Evolutionary conservation across 2,888 invertebrate species (phyloP).

Genomic region (Steinernema hermaphroditum): DNA sequence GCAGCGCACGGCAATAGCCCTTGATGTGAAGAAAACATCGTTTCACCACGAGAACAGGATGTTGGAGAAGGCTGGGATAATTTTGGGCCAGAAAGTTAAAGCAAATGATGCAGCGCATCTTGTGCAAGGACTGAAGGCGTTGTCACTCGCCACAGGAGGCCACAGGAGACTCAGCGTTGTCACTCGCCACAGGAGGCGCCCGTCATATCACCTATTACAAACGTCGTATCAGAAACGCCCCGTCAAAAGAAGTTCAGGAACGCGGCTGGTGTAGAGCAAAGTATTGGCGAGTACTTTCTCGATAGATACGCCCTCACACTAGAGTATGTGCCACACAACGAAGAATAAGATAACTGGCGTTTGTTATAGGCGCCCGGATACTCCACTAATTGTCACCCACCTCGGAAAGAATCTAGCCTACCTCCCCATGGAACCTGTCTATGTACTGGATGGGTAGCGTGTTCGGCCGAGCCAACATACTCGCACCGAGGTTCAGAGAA

Average conservation of each 20-base stretch:
- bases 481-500: neutral
- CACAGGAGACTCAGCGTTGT: neutral
- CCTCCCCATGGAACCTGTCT: slow-evolving; percentile 1
- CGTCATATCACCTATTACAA: neutral
- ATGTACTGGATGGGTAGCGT: neutral
- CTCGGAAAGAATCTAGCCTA: neutral
- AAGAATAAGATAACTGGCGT: neutral
- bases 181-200: neutral
- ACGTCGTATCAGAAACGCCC: neutral
- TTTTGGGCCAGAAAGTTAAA: neutral
- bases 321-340: neutral
- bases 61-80: slow-evolving; percentile 31
- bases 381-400: neutral
- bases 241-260: neutral
- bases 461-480: neutral
- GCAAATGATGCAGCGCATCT: neutral
- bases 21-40: slow-evolving; percentile 48
- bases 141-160: too few species aligned
- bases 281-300: neutral
- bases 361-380: neutral
- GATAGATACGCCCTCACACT: neutral
- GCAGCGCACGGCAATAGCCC: slow-evolving; percentile 36
- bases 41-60: slow-evolving; percentile 42
- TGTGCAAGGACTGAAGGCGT: neutral
- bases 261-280: neutral